These are phyloP conservation scores for Ataeniobius toweri DNA, from an alignment of 2,797 vertebrate genomes.

Conservation along the genomic window DNA sequence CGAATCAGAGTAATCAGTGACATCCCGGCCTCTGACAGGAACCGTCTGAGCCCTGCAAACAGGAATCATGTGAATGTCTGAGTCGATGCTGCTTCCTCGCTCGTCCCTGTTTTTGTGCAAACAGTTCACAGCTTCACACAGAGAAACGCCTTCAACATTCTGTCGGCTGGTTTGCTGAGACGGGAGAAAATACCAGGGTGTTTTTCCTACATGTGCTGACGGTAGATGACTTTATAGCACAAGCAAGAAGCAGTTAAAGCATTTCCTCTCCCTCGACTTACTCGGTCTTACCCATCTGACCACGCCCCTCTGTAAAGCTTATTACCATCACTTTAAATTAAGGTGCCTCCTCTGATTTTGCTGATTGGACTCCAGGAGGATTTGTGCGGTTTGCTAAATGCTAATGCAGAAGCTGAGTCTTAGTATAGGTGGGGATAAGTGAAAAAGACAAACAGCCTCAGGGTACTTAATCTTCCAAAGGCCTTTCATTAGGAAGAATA, in stretches of 20 bases:
- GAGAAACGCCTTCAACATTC: conserved; percentile 6
- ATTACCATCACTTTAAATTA: conserved; percentile 57
- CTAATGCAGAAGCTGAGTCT: conserved; percentile 11
- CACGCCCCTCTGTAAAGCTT: conserved; percentile 27
- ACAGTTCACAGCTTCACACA: background rate
- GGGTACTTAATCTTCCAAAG: conserved; percentile 17
- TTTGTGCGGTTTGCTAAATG: conserved; percentile 49
- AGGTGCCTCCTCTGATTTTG: conserved; percentile 38
- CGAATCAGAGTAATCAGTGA: conserved; percentile 5
- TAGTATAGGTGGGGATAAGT: conserved; percentile 46
- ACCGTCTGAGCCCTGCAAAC: conserved; percentile 19
- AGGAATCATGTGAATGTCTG: conserved; percentile 38
- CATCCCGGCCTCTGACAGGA: background rate
- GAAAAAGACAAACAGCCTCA: conserved; percentile 43
- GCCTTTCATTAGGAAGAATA: background rate
- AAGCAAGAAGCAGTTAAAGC: conserved; percentile 4
- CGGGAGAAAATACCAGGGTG: conserved; percentile 28
- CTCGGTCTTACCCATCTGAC: background rate
- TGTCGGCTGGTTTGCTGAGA: conserved; percentile 40
- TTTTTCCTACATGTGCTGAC: conserved; percentile 48
- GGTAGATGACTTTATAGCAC: conserved; percentile 5
- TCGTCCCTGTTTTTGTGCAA: background rate
- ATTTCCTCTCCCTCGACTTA: conserved; percentile 1
- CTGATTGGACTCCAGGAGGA: conserved; percentile 59
- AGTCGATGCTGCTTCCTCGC: background rate